Evolutionary conservation across 1,140 invertebrate species (phyloP), one percentile per base, ranked within the genome.

Genomic region (Mesaphorura yosii): DNA sequence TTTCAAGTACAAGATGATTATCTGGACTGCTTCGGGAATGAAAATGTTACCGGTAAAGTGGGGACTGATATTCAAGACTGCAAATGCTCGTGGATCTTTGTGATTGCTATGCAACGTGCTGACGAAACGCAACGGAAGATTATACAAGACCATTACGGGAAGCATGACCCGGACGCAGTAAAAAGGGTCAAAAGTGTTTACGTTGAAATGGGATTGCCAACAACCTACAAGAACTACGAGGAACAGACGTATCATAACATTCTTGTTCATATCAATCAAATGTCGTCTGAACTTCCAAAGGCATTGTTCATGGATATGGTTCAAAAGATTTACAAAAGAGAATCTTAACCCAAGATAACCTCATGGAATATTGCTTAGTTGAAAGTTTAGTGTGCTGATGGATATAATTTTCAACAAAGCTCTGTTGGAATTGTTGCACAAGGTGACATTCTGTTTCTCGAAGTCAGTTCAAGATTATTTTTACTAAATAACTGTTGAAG

Each of bases 71-170:
- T 98, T 58, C 75, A 84, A 69, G 88, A 94, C 62, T 90, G 90
- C 26, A 98, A 98, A 75, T 98, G 94, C 70, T 82, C 88, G 1
- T 98, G 94, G 94, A 72, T 98, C 20, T 79, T 86, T 15, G 86
- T 93, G 14, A 82, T 89, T 17, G 90, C 92, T 17, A 71, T 97
- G 46, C 82, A 89, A 67, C 76, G 80, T 53, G 85, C 81, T 31
- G 80, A 77, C 60, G 69, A 77, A 0, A 72, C 78, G 23, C 90
- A 96, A 67, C 77, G 75, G 60, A 71, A 81, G 66, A 71, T 88
- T 19, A 76, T 95, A 68, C 73, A 86, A 73, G 78, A 86, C 57
- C 82, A 83, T 66, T 95, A 93, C 67, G 89, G 86, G 2, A 69
- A 70, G 26, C 64, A 75, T 10, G 81, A 90, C 62, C 70, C 74